Conservation (phyloP, 2,113 vertebrate species). For the Anarrhichthys ocellatus region DNA sequence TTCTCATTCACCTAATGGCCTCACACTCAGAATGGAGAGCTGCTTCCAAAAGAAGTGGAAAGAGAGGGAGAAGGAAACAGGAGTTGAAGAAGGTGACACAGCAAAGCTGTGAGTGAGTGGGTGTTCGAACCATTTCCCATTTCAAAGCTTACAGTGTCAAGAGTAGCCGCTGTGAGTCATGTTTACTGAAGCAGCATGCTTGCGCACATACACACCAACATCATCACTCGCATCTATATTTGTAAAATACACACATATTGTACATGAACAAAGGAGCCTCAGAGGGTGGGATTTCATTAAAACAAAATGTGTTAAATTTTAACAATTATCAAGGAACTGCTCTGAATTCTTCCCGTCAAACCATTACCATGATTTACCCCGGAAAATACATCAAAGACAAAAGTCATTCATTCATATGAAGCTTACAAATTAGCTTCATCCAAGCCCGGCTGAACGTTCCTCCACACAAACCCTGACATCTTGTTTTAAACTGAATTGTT, state of each 20-base stretch:
- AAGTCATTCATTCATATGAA: background rate
- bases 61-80: background rate
- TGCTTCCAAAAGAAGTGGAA: background rate
- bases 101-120: constrained; percentile 6
- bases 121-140: constrained; percentile 31
- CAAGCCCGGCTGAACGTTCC: rapidly evolving
- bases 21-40: constrained; percentile 31
- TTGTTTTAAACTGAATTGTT: background rate
- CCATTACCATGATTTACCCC: background rate
- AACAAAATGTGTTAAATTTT: background rate
- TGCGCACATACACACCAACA: constrained; percentile 1
- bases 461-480: background rate
- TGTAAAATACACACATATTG: constrained; percentile 10
- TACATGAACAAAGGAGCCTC: constrained; percentile 6
- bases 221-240: constrained; percentile 11
- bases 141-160: constrained; percentile 28
- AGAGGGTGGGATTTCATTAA: background rate
- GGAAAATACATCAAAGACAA: background rate
- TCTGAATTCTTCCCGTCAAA: background rate
- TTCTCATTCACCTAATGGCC: constrained; percentile 30
- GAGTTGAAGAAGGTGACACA: constrained; percentile 2
- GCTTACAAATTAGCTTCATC: background rate
- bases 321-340: background rate
- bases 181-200: constrained; percentile 56
- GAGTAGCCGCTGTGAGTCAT: constrained; percentile 50